Percentiles rank a stretch among this genome's conserved stretches.
Evolutionary conservation across 2,888 invertebrate genomes (phyloP).

Genomic region (Nymphalis urticae): DNA sequence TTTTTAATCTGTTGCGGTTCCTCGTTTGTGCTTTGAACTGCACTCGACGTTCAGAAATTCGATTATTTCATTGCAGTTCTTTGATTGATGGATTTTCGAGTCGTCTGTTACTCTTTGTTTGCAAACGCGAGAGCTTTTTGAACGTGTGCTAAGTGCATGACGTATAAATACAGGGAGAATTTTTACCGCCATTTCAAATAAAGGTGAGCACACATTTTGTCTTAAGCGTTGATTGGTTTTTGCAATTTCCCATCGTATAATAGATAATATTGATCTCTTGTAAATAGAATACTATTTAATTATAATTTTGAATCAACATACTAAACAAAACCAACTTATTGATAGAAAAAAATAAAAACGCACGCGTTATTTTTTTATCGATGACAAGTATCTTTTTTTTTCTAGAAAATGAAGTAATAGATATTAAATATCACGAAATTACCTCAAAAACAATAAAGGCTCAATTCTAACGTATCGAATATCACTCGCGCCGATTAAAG

Average conservation of each 20-base stretch:
- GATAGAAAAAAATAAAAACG: too few species aligned
- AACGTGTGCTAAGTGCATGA: conserved; percentile 64
- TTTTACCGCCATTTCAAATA: conserved; percentile 14
- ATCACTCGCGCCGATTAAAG: conserved; percentile 29
- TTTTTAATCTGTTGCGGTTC: conserved; percentile 72
- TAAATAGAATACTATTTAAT: not conserved
- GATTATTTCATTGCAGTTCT: conserved; percentile 77
- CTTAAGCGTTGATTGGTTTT: not conserved
- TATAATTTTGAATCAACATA: not conserved
- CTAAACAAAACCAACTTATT: not conserved
- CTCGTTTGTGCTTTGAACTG: conserved; percentile 74
- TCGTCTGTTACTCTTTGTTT: conserved; percentile 57
- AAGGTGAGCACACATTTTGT: conserved; percentile 4
- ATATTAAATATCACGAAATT: conserved; percentile 4
- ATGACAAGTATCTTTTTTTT: too few species aligned
- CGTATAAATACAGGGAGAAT: conserved; percentile 25
- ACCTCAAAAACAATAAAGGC: conserved; percentile 1
- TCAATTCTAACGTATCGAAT: conserved; percentile 2
- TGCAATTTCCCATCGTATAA: not conserved
- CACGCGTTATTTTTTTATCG: too few species aligned
- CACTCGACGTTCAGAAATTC: conserved; percentile 74
- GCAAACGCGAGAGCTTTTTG: conserved; percentile 56
- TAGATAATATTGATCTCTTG: not conserved
- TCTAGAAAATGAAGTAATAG: not conserved
- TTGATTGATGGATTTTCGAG: conserved; percentile 76